Base-by-base conservation (phyloP, 2,797 vertebrate genomes). In the Cephalopachus bancanus region DNA sequence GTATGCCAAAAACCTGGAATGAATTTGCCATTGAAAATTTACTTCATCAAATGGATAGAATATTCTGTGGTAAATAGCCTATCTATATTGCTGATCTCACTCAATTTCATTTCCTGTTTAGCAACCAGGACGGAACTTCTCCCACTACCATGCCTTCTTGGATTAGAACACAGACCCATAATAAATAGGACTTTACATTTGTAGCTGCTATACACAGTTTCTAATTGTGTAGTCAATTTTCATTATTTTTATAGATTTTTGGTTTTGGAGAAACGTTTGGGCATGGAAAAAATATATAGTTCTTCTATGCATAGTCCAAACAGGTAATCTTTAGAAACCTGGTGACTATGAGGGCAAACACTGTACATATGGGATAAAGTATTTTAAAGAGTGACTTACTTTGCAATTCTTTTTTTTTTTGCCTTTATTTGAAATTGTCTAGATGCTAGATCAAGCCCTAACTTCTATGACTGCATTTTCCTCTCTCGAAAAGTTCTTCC, bases 141-240 rank as follows among this genome's bases (percentile, higher is more conserved):
- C 15, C 37, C 20, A 92, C 26, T 88, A 30, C 44, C 10, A 5
- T 55, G 51, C 20, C 7, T 86, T 67, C 7, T 86, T 67, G 30
- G 7, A 62, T 75, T 87, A 65, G 10, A 88, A 89, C n/a, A 92
- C 17, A 24, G 62, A 60, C 20, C 15, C 10, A 22, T 49, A 55
- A 11, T 10, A 92, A 93, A 71, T 1, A 93, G 15, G 17, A 83
- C n/a, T 80, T 92, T 44, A 81, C 78, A 60, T 85, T 86, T 84
- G 14, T 93, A 53, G 17, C 5, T 49, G 0, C 7, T 53, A 26
- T 67, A 16, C 15, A 60, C 30, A 3, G 14, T 83, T 90, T 91
- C 64, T 87, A 69, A 85, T 89, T 7, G 19, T 65, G 57, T 49
- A 33, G 59, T 60, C 20, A 72, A 83, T 80, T 76, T 94, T 37